phyloP scores from a whole-genome alignment of 53 echinoderm and acorn worm species.

The Astropecten irregularis region DNA sequence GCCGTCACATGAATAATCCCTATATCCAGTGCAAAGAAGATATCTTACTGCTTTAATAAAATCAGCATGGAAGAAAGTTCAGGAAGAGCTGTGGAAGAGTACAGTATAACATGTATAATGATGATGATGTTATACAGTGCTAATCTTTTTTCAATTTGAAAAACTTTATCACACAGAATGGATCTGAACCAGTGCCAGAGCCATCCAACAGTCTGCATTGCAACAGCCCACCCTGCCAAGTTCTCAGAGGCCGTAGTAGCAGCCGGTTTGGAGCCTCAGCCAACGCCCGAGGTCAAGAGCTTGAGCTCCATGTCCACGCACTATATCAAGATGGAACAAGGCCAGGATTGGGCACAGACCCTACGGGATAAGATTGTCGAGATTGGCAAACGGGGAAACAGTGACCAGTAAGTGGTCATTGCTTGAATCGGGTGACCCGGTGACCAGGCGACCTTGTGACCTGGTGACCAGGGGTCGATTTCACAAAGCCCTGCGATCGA shows the following conservation, averaged over 20 bases:
- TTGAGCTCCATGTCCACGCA: constrained; percentile 68
- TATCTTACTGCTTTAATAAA: no score
- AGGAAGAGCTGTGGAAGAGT: no score
- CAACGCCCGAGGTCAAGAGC: constrained; percentile 39
- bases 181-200: neutral
- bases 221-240: constrained; percentile 89
- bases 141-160: no score
- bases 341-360: constrained; percentile 73
- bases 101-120: no score
- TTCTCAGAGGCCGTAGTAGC: constrained; percentile 77
- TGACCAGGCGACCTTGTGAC: no score
- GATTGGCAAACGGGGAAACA: constrained; percentile 9
- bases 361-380: constrained; percentile 67
- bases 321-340: constrained; percentile 40
- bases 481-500: no score
- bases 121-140: no score
- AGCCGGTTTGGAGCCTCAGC: constrained; percentile 61
- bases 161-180: neutral
- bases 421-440: no score
- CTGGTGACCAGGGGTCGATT: no score
- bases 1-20: no score
- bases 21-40: no score
- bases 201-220: constrained; percentile 47
- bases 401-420: neutral
- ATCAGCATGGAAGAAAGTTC: no score